phyloP scores from a whole-genome alignment of 2,797 vertebrate species.

The Petrocephalus sullivani region DNA sequence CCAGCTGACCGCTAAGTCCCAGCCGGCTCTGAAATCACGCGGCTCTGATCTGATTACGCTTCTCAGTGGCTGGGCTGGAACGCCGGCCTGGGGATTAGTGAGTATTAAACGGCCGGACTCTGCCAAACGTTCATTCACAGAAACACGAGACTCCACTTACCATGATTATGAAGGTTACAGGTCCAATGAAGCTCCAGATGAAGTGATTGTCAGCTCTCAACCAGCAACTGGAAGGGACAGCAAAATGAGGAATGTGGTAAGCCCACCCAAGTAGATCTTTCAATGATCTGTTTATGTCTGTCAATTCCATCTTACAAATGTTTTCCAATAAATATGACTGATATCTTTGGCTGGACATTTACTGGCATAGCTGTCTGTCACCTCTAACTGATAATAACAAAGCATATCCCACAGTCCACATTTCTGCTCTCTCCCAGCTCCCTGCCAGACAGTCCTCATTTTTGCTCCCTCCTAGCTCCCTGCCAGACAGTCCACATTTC shows the following conservation, averaged over 20 bases:
- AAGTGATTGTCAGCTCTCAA: slow-evolving; percentile 95
- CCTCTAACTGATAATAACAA: neutral
- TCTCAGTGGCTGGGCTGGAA: neutral
- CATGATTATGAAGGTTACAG: slow-evolving; percentile 87
- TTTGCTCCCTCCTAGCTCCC: neutral
- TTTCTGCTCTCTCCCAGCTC: neutral
- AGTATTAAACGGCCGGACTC: neutral
- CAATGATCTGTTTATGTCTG: neutral
- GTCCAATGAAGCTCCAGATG: slow-evolving; percentile 98
- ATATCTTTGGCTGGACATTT: neutral
- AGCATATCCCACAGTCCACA: neutral
- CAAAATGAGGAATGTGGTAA: neutral
- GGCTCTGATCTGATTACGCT: neutral
- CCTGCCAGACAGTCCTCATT: too few relatives aligned
- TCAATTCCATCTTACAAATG: neutral
- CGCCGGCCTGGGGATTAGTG: neutral
- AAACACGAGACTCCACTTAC: slow-evolving; percentile 63
- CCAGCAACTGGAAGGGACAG: slow-evolving; percentile 77
- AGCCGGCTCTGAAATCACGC: slow-evolving; percentile 29
- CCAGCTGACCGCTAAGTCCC: neutral
- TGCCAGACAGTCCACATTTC: too few relatives aligned
- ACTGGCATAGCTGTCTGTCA: neutral
- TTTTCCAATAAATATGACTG: neutral
- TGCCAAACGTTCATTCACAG: neutral
- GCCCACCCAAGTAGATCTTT: neutral